Percentiles rank a stretch among this genome's conserved stretches.
Evolutionary conservation across 2,113 vertebrate species (phyloP).

Genomic region (Heptranchias perlo): DNA sequence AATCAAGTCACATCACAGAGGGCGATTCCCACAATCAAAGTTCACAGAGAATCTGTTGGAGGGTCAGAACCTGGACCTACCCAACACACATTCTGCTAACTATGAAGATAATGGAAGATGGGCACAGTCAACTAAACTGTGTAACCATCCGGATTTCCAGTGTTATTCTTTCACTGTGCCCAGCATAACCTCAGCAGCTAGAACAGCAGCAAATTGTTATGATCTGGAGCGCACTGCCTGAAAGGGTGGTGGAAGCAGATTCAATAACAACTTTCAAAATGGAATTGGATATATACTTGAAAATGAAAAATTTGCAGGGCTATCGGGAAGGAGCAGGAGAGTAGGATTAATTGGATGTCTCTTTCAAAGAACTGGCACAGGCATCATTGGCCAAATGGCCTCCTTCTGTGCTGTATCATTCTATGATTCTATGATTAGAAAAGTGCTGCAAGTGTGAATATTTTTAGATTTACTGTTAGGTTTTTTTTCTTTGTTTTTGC

Average conservation of each 20-base stretch:
- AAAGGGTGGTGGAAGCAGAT: neutral
- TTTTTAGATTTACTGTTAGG: neutral
- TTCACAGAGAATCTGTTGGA: neutral
- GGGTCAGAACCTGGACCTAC: neutral
- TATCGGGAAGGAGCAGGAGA: neutral
- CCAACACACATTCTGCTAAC: neutral
- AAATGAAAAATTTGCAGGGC: neutral
- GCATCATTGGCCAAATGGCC: neutral
- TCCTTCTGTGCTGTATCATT: neutral
- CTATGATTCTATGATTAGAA: neutral
- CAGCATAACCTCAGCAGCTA: neutral
- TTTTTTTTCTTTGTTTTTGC: neutral
- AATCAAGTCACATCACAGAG: neutral
- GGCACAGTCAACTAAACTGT: neutral
- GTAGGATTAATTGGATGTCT: neutral
- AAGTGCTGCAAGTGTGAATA: neutral
- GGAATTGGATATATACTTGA: neutral
- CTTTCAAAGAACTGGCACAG: neutral
- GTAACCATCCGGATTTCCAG: neutral
- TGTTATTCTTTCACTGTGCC: neutral
- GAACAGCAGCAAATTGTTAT: neutral
- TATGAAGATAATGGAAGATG: neutral
- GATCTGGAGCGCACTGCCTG: neutral
- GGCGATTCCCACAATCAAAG: neutral
- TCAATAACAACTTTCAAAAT: neutral